Base-by-base conservation (phyloP, 2,888 invertebrate genomes). In the Prosapia bicincta region DNA sequence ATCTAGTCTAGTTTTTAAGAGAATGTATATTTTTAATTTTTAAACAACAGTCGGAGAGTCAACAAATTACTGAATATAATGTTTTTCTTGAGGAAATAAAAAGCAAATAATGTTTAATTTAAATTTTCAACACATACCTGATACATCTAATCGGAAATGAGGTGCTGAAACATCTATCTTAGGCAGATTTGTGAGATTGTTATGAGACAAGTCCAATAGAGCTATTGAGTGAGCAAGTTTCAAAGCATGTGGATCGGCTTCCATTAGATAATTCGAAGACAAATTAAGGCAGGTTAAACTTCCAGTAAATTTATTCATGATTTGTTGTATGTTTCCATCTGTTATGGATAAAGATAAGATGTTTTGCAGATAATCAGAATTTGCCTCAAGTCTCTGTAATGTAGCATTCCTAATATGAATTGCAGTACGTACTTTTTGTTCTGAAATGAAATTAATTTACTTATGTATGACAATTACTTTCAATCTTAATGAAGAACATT, bases 381-480 rank as follows among this genome's bases (percentile, higher is more conserved):
- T 86, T 78, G 88, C 88, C 13, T 89, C 89, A 69, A 93, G 85
- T 23, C 74, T 79, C n/a, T 79, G 74, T 6, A 81, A 26, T 0
- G 89, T 91, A 0, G 91, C 90, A 84, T 94, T 94, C 79, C 91
- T 85, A 76, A 94, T 91, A 83, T 94, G 93, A 20, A 94, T 83
- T 77, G 87, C 86, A 54, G 86, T 85, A 83, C 83, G 74, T 85
- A 30, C 85, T 73, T 86, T 85, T 81, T 85, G 87, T 87, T 30
- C 30, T 30, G 30, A 30, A 30, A 30, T 6, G 6, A 30, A 30
- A 30, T n/a, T n/a, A n/a, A n/a, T n/a, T n/a, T n/a, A n/a, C n/a
- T n/a, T n/a, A n/a, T n/a, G n/a, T n/a, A n/a, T n/a, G n/a, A n/a
- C n/a, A n/a, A n/a, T n/a, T n/a, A n/a, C n/a, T n/a, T n/a, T n/a